Base-by-base conservation (phyloP, 2,888 invertebrate species). In the Crossocerus cetratus region DNA sequence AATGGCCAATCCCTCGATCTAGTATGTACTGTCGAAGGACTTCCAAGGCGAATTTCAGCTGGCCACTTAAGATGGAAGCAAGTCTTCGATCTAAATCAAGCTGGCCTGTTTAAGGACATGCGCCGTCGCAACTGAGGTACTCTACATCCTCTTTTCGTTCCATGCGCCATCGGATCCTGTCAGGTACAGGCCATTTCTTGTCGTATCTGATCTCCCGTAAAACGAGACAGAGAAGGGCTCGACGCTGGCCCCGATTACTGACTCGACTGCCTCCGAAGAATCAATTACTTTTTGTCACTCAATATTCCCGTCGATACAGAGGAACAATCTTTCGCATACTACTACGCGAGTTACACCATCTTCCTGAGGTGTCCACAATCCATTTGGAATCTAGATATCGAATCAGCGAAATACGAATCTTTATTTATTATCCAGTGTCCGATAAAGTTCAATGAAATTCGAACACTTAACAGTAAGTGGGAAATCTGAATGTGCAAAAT, bases 131-230 rank as follows among this genome's bases (percentile, higher is more conserved):
- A 53, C 69, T 56, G 56, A 72, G 71, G 56, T 74, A 69, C 66
- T 66, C 62, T 64, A 69, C 64, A 65, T 80, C 72, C 20, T 65
- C 57, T 45, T 74, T 54, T 69, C 74, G 74, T 74, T 44, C 16
- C 65, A 75, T 74, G 76, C 70, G 60, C 65, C 75, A 77, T 69
- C 61, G 72, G 72, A 76, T 69, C 58, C 80, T 80, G 80, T 80
- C 80, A 80, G 59, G 57, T 70, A 61, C 75, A 80, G 72, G 61
- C 72, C 66, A 58, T 72, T 80, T 80, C 75, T 80, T 80, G 80
- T 72, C 67, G 69, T 54, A 44, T 14, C 60, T 77, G 79, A 72
- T 80, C 77, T 72, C 58, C 74, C 63, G 67, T 72, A 77, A 77
- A 80, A 75, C 80, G 75, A 79, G 77, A 70, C 72, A 61, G 67